Evolutionary conservation across 1,140 invertebrate species (phyloP).

Genomic region (Apis cerana): DNA sequence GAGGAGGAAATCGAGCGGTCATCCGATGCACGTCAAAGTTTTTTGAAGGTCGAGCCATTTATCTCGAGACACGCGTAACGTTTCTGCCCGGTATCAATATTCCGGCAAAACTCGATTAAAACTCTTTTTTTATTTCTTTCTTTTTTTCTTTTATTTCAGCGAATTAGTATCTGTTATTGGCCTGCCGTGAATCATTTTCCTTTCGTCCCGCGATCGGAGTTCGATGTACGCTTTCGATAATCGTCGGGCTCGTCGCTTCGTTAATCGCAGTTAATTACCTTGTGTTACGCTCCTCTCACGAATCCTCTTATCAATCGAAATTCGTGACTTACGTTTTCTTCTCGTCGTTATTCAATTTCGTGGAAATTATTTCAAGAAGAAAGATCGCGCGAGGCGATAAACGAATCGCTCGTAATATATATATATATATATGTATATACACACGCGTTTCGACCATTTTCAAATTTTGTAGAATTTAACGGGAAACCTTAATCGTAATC

Average conservation of each 20-base stretch:
- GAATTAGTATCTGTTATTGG: constrained; percentile 11
- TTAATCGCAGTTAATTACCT: background rate
- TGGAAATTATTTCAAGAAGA: background rate
- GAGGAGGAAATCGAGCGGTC: background rate
- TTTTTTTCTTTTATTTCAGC: background rate
- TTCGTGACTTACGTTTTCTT: background rate
- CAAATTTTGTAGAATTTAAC: background rate
- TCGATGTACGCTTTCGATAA: background rate
- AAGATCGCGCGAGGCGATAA: too few relatives aligned
- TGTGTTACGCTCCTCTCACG: background rate
- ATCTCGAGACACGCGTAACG: constrained; percentile 36
- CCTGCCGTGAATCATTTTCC: constrained; percentile 25
- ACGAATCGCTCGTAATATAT: too few relatives aligned
- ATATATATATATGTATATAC: too few relatives aligned
- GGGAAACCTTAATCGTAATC: constrained; percentile 7
- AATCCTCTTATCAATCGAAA: background rate
- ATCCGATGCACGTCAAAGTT: background rate
- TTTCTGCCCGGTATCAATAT: background rate
- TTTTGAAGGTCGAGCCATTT: constrained; percentile 38
- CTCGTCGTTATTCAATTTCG: too few relatives aligned
- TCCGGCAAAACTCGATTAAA: background rate
- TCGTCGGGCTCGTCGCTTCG: background rate
- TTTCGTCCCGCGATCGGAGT: constrained; percentile 25
- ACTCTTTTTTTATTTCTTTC: background rate
- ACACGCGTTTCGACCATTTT: too few relatives aligned